Conservation (phyloP, 2,888 invertebrate genomes). For the Euspilapteryx auroguttella region DNA sequence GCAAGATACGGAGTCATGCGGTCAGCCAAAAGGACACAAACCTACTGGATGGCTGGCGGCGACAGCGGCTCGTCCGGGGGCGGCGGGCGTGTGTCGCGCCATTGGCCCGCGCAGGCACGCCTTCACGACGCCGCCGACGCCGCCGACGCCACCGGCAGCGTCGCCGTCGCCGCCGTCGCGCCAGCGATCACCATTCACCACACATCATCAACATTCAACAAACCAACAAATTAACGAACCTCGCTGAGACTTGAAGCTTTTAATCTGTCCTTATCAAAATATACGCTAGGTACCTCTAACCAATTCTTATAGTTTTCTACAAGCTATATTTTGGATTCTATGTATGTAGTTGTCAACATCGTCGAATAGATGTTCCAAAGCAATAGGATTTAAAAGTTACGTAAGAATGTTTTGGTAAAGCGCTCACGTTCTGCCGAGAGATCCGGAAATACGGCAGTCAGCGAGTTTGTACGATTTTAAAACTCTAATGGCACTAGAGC, state of each 20-base stretch:
- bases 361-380: too few relatives aligned
- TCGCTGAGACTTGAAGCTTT: slow-evolving; percentile 1
- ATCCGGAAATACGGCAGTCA: too few relatives aligned
- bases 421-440: too few relatives aligned
- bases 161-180: slow-evolving; percentile 16
- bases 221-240: slow-evolving; percentile 15
- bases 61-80: slow-evolving; percentile 27
- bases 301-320: too few relatives aligned
- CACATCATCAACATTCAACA: slow-evolving; percentile 13
- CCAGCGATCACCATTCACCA: slow-evolving; percentile 8
- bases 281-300: too few relatives aligned
- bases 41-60: slow-evolving; percentile 52
- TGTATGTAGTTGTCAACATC: too few relatives aligned
- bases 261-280: too few relatives aligned
- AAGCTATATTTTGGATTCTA: too few relatives aligned
- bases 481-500: too few relatives aligned
- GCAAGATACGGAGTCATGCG: slow-evolving; percentile 62
- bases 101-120: slow-evolving; percentile 53
- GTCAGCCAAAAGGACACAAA: slow-evolving; percentile 63
- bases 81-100: slow-evolving; percentile 35
- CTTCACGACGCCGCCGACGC: slow-evolving; percentile 36
- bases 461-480: too few relatives aligned
- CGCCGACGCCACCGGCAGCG: slow-evolving; percentile 25
- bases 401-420: too few relatives aligned
- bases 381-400: too few relatives aligned